These are phyloP conservation scores for Bicyclus anynana DNA, from an alignment of 1,140 invertebrate species.

Conservation along the genomic window DNA sequence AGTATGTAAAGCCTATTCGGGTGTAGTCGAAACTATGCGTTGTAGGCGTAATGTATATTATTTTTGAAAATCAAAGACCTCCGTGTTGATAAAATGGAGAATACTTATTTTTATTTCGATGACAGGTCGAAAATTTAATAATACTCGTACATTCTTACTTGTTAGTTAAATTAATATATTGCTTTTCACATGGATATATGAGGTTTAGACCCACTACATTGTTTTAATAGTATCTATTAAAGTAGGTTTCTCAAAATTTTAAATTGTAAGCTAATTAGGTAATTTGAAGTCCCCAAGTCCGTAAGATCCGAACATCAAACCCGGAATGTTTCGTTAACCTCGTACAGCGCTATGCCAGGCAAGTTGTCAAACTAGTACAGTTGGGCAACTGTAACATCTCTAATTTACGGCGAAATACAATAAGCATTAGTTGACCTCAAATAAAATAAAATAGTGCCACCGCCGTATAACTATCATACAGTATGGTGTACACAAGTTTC, in stretches of 20 bases:
- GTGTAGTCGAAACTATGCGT: neutral
- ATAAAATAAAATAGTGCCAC: neutral
- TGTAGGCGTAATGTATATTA: neutral
- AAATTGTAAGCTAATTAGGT: too few relatives aligned
- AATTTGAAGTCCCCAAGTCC: too few relatives aligned
- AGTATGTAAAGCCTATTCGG: neutral
- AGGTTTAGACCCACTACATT: too few relatives aligned
- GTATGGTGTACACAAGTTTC: neutral
- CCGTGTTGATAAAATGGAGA: neutral
- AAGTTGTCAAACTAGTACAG: neutral
- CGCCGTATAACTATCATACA: neutral
- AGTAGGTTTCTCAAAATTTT: too few relatives aligned
- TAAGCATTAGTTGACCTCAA: slow-evolving; percentile 17
- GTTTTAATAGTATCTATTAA: too few relatives aligned
- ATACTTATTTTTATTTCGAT: neutral
- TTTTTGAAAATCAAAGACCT: neutral
- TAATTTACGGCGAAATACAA: slow-evolving; percentile 1
- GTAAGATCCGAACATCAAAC: too few relatives aligned
- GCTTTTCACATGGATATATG: too few relatives aligned
- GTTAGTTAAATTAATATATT: too few relatives aligned
- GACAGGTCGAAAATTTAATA: too few relatives aligned
- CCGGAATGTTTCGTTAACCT: too few relatives aligned
- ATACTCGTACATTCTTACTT: too few relatives aligned
- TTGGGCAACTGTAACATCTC: neutral
- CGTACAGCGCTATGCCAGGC: neutral